phyloP scores from a whole-genome alignment of 30 jellyfish, hydroid and myxozoan species.

The Turritopsis dohrnii region DNA sequence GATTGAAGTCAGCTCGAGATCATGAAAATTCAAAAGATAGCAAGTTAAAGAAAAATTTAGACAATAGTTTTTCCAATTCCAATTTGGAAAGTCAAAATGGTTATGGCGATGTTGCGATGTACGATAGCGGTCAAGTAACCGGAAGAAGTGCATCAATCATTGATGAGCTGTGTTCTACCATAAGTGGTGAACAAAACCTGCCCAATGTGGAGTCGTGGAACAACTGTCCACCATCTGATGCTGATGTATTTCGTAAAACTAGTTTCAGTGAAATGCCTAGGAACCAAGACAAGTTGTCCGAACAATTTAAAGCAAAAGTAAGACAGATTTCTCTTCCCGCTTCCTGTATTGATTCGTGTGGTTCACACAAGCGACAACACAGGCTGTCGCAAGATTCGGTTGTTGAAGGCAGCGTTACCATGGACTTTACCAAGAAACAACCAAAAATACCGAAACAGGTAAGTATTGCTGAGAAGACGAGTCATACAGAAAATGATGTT shows the following conservation, averaged over 20 bases:
- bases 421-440: constrained; percentile 1
- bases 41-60: neutral
- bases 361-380: neutral
- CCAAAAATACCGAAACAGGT: neutral
- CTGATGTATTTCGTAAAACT: constrained; percentile 39
- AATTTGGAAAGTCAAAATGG: neutral
- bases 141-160: neutral
- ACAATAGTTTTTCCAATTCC: neutral
- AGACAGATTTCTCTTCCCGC: constrained; percentile 5
- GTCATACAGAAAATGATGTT: neutral
- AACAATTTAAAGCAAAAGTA: constrained; percentile 59
- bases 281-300: constrained; percentile 63
- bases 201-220: constrained; percentile 52
- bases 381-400: neutral
- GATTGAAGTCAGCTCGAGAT: constrained; percentile 70
- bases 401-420: constrained; percentile 39
- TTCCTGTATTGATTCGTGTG: constrained; percentile 14
- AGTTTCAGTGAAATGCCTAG: constrained; percentile 64
- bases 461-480: neutral
- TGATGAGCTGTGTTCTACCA: neutral
- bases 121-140: neutral
- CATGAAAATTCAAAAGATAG: constrained; percentile 33
- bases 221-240: constrained; percentile 62
- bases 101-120: neutral
- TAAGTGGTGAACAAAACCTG: neutral